A percentile compares a stretch with the other conserved stretches of the same genome.
Evolutionary conservation across 2,888 invertebrate species (phyloP).

Genomic region (Hirtodrosophila trivittata): DNA sequence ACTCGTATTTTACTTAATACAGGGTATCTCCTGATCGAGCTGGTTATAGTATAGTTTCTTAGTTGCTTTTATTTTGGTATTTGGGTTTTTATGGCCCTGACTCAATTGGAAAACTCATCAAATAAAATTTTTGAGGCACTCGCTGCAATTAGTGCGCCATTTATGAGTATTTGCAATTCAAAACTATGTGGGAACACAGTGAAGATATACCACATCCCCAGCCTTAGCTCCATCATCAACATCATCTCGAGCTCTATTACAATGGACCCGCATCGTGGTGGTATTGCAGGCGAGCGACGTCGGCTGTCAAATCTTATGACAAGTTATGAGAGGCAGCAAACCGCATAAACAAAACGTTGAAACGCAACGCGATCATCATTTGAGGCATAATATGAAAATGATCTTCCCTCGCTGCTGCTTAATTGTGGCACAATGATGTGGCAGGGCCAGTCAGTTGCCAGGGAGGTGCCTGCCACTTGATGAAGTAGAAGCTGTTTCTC

Average conservation of each 20-base stretch:
- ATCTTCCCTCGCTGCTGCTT: constrained; percentile 33
- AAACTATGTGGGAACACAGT: constrained; percentile 65
- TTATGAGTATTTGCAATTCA: constrained; percentile 76
- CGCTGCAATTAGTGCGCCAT: constrained; percentile 75
- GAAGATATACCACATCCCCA: constrained; percentile 18
- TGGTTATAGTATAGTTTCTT: too few species aligned
- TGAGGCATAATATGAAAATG: constrained; percentile 41
- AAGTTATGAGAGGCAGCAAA: constrained; percentile 70
- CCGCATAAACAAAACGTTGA: constrained; percentile 65
- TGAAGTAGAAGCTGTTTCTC: constrained; percentile 13
- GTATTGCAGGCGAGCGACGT: neutral
- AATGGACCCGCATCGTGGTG: constrained; percentile 63
- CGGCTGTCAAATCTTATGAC: constrained; percentile 77
- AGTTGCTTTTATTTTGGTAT: constrained; percentile 13
- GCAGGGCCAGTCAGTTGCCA: constrained; percentile 5
- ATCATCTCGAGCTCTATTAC: constrained; percentile 20
- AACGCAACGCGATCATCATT: constrained; percentile 36
- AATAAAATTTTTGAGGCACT: constrained; percentile 49
- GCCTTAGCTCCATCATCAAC: neutral
- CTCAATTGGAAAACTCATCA: constrained; percentile 62
- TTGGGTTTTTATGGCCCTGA: constrained; percentile 54
- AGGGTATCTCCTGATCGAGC: too few species aligned
- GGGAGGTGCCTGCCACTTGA: constrained; percentile 1
- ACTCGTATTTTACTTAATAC: too few species aligned
- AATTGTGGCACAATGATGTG: constrained; percentile 13